A percentile compares a stretch with the other conserved stretches of the same genome.
Conservation (phyloP, 2,888 invertebrate genomes). For the Caenorhabditis sp. region DNA sequence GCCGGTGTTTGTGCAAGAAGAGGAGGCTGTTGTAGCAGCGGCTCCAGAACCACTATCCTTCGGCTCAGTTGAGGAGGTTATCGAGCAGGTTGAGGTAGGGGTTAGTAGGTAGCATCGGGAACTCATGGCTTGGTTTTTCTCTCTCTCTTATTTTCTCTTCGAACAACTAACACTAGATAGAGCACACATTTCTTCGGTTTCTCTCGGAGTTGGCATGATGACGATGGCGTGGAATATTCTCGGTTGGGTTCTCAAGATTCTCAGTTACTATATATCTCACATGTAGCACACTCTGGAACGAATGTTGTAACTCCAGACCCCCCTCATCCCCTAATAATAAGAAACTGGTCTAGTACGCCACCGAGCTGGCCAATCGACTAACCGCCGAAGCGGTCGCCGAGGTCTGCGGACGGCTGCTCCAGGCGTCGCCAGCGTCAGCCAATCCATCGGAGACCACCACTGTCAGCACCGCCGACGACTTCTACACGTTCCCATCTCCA, state of each 20-base stretch:
- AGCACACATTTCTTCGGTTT: not conserved
- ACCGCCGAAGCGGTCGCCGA: slow-evolving; percentile 36
- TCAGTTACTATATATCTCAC: not conserved
- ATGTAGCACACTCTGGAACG: not conserved
- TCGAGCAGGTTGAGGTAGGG: slow-evolving; percentile 59
- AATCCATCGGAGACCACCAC: not conserved
- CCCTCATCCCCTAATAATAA: not conserved
- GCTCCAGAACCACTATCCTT: slow-evolving; percentile 1
- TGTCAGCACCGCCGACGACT: slow-evolving; percentile 23
- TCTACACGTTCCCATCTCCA: slow-evolving; percentile 35
- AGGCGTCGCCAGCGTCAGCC: not conserved
- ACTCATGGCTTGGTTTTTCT: slow-evolving; percentile 12
- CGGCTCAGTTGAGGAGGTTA: slow-evolving; percentile 24
- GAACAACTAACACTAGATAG: not conserved
- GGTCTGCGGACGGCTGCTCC: not conserved
- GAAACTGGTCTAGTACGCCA: slow-evolving; percentile 28
- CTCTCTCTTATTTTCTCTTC: slow-evolving; percentile 29
- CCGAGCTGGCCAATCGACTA: slow-evolving; percentile 17
- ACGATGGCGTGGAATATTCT: not conserved
- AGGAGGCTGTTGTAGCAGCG: not conserved
- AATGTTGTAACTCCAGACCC: not conserved
- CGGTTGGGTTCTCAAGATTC: not conserved
- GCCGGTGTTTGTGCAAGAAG: slow-evolving; percentile 30
- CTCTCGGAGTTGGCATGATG: not conserved
- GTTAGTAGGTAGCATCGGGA: slow-evolving; percentile 3